Percentiles rank a stretch among this genome's conserved stretches.
These are phyloP conservation scores for Araneus ventricosus DNA, from an alignment of 1,140 invertebrate species.

Conservation along the genomic window DNA sequence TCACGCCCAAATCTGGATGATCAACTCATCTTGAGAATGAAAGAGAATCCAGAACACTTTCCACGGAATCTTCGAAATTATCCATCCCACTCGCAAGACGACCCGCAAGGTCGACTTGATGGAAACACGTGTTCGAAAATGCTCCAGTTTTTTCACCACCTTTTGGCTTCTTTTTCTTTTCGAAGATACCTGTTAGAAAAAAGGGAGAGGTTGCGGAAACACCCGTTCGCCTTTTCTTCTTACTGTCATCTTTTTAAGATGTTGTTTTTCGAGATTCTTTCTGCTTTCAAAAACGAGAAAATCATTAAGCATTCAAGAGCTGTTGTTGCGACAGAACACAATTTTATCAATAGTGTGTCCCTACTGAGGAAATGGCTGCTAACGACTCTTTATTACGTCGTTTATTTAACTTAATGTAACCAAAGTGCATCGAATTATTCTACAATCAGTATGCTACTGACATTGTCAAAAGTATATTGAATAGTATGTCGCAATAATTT, in stretches of 20 bases:
- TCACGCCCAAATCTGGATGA: neutral
- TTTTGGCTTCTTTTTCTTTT: neutral
- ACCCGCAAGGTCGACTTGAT: slow-evolving; percentile 8
- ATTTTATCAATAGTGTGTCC: neutral
- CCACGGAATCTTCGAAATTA: neutral
- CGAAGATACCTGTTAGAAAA: neutral
- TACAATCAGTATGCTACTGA: too few relatives aligned
- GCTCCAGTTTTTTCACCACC: neutral
- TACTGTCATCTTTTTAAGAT: neutral
- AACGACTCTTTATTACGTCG: neutral
- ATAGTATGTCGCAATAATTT: too few relatives aligned
- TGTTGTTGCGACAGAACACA: neutral
- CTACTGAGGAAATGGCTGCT: neutral
- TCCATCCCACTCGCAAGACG: slow-evolving; percentile 1
- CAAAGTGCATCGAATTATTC: too few relatives aligned
- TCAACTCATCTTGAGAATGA: neutral
- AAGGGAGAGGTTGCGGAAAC: slow-evolving; percentile 2
- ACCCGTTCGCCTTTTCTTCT: neutral
- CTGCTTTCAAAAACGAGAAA: neutral
- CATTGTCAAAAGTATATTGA: too few relatives aligned
- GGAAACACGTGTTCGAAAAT: slow-evolving; percentile 19
- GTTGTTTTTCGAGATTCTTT: slow-evolving; percentile 7
- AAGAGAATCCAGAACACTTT: neutral
- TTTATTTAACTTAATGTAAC: neutral
- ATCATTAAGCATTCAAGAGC: neutral